Evolutionary conservation across 1,140 invertebrate species (phyloP), one percentile per base, ranked within the genome.

Genomic region (Gonatopus flavifemur): DNA sequence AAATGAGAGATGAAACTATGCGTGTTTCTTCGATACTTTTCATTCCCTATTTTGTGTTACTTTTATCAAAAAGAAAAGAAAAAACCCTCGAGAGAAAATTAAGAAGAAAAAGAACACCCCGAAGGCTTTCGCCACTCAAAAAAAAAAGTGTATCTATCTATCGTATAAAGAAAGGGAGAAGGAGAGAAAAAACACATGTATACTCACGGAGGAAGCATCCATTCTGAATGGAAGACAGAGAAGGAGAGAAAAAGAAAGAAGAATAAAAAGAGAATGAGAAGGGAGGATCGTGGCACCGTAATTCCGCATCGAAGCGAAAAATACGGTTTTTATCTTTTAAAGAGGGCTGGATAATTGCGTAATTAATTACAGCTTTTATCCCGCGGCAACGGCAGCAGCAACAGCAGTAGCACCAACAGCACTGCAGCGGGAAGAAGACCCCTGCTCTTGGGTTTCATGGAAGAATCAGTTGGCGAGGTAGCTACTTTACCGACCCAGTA

Each of bases 321-420:
- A 69, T 70, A 70, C 64, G 64, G 56, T 68, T 70, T 70, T 72
- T 69, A 70, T 72, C 62, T 71, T 47, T 59, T 50, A 52, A 68
- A 45, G 55, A 44, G 52, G 42, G 49, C 51, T 50, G 63, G 66
- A 62, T 73, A 72, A 74, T 70, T 71, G 66, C 64, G 67, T 71
- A 74, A 75, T 74, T 71, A 75, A 73, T 73, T 72, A 68, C 62
- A 40, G 59, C 52, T 61, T 63, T 70, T 67, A 70, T 67, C 62
- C 57, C 43, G 53, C 42, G 50, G 30, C 40, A 42, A 51, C 32
- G 46, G 41, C 37, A 45, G 31, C 4, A 19, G 24, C 8, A n/a
- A n/a, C n/a, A n/a, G n/a, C n/a, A n/a, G n/a, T n/a, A n/a, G n/a
- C n/a, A n/a, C n/a, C n/a, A n/a, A n/a, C n/a, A n/a, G n/a, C n/a